phyloP scores from a whole-genome alignment of 1,140 invertebrate species.

The Drosophila guanche region DNA sequence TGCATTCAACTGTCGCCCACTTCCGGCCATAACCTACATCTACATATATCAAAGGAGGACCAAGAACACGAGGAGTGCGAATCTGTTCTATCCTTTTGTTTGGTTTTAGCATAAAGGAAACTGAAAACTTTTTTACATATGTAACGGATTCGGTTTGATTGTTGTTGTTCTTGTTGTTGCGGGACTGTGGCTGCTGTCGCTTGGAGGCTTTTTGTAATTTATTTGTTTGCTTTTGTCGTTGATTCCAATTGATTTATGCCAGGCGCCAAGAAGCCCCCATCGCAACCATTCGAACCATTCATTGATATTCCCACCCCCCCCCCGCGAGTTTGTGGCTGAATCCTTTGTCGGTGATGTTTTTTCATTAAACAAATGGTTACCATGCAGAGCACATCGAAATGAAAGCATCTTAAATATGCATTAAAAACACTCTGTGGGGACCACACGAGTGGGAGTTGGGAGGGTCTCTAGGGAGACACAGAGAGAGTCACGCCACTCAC shows the following conservation, averaged over 20 bases:
- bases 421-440: slow-evolving; percentile 37
- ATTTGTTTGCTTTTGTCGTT: slow-evolving; percentile 66
- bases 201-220: slow-evolving; percentile 61
- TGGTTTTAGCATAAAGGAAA: slow-evolving; percentile 63
- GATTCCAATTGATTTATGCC: slow-evolving; percentile 72
- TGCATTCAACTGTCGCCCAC: slow-evolving; percentile 62
- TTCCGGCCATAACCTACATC: slow-evolving; percentile 46
- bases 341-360: slow-evolving; percentile 37
- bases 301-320: slow-evolving; percentile 41
- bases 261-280: slow-evolving; percentile 13
- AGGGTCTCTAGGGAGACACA: background rate
- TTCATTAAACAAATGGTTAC: slow-evolving; percentile 68
- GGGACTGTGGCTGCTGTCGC: slow-evolving; percentile 31
- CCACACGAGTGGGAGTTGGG: background rate
- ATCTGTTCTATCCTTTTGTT: slow-evolving; percentile 42
- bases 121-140: slow-evolving; percentile 65
- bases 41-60: too few relatives aligned
- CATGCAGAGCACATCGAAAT: slow-evolving; percentile 4
- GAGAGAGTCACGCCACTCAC: slow-evolving; percentile 83
- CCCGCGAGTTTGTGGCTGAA: slow-evolving; percentile 7
- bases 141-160: slow-evolving; percentile 61
- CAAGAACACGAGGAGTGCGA: background rate
- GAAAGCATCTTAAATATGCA: slow-evolving; percentile 59
- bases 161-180: slow-evolving; percentile 25
- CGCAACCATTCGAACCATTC: too few relatives aligned